A percentile compares a stretch with the other conserved stretches of the same genome.
phyloP scores from a whole-genome alignment of 2,888 invertebrate genomes.

The Dicyrtomina minuta region DNA sequence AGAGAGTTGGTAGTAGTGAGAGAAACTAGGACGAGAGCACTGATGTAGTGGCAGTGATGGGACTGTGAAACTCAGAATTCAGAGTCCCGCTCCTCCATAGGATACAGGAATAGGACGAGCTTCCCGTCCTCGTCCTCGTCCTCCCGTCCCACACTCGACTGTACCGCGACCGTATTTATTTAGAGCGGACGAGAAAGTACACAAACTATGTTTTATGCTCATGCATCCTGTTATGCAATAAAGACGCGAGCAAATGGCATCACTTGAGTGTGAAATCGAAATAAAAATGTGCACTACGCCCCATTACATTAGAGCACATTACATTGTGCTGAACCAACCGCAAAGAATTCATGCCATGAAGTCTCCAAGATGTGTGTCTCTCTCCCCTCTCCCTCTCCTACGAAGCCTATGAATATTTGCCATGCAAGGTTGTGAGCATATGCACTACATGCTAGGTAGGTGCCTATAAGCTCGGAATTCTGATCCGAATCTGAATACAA shows the following conservation, averaged over 20 bases:
- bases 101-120: no score
- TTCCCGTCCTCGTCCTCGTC: no score
- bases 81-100: no score
- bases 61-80: no score
- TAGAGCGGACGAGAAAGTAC: background rate
- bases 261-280: conserved; percentile 24
- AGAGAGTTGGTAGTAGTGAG: no score
- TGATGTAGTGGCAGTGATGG: no score
- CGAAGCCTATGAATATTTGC: no score
- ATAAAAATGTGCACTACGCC: conserved; percentile 25
- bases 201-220: conserved; percentile 6
- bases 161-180: background rate
- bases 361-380: no score
- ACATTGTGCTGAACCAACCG: conserved; percentile 6
- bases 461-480: no score
- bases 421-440: background rate
- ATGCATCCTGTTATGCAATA: conserved; percentile 15
- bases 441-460: background rate
- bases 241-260: conserved; percentile 15
- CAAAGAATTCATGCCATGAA: background rate
- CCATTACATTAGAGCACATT: conserved; percentile 21
- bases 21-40: no score
- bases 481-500: background rate
- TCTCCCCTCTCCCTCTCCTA: background rate
- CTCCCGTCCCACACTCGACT: no score